Evolutionary conservation across 2,888 invertebrate species (phyloP).

Genomic region (Drosophila paranaensis): DNA sequence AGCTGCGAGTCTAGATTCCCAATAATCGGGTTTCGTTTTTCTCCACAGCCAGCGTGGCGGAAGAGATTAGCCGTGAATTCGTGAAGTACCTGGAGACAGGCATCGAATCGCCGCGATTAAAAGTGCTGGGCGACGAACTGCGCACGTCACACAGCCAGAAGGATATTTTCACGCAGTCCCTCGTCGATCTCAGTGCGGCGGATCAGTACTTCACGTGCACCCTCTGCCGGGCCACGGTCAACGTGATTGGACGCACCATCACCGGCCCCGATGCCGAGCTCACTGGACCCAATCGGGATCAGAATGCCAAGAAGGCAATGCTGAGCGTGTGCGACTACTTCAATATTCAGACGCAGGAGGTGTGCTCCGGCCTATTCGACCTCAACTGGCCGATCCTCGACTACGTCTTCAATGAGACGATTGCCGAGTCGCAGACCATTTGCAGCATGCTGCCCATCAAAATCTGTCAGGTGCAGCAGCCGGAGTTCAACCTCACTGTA

Average conservation of each 20-base stretch:
- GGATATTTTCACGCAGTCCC: constrained; percentile 65
- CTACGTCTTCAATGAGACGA: constrained; percentile 86
- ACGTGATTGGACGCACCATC: constrained; percentile 81
- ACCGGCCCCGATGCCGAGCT: constrained; percentile 85
- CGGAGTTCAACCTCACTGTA: constrained; percentile 72
- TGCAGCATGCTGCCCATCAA: constrained; percentile 81
- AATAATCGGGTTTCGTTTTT: background rate
- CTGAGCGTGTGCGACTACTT: constrained; percentile 86
- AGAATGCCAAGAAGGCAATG: constrained; percentile 82
- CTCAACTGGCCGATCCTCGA: constrained; percentile 88
- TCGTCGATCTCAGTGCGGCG: constrained; percentile 60
- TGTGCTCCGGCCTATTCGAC: constrained; percentile 88
- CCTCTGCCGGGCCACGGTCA: constrained; percentile 76
- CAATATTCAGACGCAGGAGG: constrained; percentile 86
- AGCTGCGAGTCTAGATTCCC: constrained; percentile 5
- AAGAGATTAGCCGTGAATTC: constrained; percentile 77
- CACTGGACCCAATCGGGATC: constrained; percentile 70
- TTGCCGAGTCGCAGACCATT: constrained; percentile 85
- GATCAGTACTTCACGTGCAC: constrained; percentile 81
- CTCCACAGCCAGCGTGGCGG: constrained; percentile 70
- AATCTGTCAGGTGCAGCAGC: constrained; percentile 74
- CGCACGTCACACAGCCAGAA: constrained; percentile 64
- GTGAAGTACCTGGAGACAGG: constrained; percentile 72
- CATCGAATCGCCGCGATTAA: constrained; percentile 64
- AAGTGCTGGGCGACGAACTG: constrained; percentile 65